A percentile compares a stretch with the other conserved stretches of the same genome.
Conservation (phyloP, 2,888 invertebrate species). For the Scrobipalpa costella region DNA sequence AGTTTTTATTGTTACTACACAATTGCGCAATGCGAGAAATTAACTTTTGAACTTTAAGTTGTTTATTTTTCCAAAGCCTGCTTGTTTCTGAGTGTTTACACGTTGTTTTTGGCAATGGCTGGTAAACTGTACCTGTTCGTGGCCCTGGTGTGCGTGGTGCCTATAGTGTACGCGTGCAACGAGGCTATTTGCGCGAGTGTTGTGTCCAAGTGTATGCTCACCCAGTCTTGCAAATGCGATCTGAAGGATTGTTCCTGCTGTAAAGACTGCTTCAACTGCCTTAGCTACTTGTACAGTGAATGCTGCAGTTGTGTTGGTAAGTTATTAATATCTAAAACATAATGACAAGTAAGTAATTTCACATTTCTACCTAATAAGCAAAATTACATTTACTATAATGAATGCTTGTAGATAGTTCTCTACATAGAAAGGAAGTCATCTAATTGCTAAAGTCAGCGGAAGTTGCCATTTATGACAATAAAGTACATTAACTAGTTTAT, state of each 20-base stretch:
- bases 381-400: too few relatives aligned
- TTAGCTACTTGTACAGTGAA: constrained; percentile 93
- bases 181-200: constrained; percentile 97
- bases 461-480: background rate
- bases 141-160: constrained; percentile 60
- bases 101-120: constrained; percentile 57
- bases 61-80: constrained; percentile 50
- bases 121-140: constrained; percentile 58
- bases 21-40: background rate
- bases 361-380: too few relatives aligned
- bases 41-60: constrained; percentile 33
- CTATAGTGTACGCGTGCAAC: constrained; percentile 85
- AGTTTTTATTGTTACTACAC: background rate
- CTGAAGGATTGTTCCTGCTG: constrained; percentile 96
- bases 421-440: too few relatives aligned
- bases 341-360: too few relatives aligned
- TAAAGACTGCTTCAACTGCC: constrained; percentile 94
- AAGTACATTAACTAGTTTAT: background rate
- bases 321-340: constrained; percentile 50
- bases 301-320: constrained; percentile 99
- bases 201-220: constrained; percentile 97
- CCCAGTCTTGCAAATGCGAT: constrained; percentile 97
- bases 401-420: too few relatives aligned
- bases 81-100: constrained; percentile 47
- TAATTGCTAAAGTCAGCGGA: background rate